These are phyloP conservation scores for Anthonomus grandis DNA, from an alignment of 1,140 invertebrate species.

Conservation along the genomic window DNA sequence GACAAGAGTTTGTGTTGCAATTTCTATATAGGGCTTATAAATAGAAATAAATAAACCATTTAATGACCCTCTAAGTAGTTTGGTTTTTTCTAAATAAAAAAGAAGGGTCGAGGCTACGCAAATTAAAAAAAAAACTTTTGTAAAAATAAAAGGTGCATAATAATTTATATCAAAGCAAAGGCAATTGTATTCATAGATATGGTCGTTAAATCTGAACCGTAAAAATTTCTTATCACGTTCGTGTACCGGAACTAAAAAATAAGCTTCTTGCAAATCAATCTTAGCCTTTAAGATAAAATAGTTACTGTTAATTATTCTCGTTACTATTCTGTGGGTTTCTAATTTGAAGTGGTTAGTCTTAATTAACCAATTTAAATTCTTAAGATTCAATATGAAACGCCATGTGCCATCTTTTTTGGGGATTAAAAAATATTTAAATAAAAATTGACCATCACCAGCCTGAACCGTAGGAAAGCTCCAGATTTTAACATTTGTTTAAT, in stretches of 20 bases:
- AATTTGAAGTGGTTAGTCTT: conserved; percentile 28
- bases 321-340: conserved; percentile 19
- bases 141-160: conserved; percentile 35
- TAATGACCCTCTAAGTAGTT: neutral
- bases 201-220: conserved; percentile 4
- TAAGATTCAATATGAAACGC: conserved; percentile 27
- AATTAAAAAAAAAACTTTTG: conserved; percentile 24
- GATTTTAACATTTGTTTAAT: neutral
- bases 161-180: conserved; percentile 23
- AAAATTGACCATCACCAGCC: conserved; percentile 17
- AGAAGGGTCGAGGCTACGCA: too few species aligned
- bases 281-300: conserved; percentile 9
- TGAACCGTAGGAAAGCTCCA: conserved; percentile 2
- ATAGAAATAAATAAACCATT: neutral
- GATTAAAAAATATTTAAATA: conserved; percentile 25
- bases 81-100: neutral
- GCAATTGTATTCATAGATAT: conserved; percentile 9
- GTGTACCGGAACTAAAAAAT: conserved; percentile 3
- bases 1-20: too few species aligned
- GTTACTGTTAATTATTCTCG: conserved; percentile 4
- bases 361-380: conserved; percentile 23
- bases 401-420: conserved; percentile 18
- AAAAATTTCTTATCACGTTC: conserved; percentile 9
- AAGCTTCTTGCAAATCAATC: conserved; percentile 13
- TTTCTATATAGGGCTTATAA: neutral